These are phyloP conservation scores for Gambelia wislizenii DNA, from an alignment of 2,797 vertebrate species.

Conservation along the genomic window DNA sequence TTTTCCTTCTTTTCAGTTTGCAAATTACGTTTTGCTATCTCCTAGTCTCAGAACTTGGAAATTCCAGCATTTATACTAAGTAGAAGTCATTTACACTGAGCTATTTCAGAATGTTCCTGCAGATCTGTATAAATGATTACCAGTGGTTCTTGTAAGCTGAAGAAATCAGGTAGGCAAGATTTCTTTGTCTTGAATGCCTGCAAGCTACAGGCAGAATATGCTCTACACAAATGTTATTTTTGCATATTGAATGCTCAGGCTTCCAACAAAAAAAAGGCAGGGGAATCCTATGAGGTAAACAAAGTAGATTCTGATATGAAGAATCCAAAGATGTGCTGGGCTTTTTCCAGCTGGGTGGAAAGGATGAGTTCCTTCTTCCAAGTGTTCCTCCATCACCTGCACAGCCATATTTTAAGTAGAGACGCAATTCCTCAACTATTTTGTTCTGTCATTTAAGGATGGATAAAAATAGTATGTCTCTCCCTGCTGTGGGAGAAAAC, in stretches of 20 bases:
- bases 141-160: neutral
- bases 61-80: neutral
- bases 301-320: neutral
- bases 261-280: neutral
- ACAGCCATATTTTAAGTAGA: too few relatives aligned
- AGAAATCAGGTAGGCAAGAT: neutral
- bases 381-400: too few relatives aligned
- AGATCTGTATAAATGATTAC: conserved; percentile 30
- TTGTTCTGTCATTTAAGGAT: too few relatives aligned
- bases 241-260: neutral
- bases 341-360: neutral
- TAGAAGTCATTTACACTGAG: neutral
- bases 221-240: neutral
- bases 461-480: too few relatives aligned
- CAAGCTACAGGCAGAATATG: neutral
- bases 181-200: neutral
- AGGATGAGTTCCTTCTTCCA: too few relatives aligned
- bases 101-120: neutral
- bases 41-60: neutral
- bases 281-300: neutral
- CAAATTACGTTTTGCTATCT: neutral
- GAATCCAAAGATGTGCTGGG: neutral
- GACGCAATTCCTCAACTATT: too few relatives aligned
- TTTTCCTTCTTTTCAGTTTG: neutral
- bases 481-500: too few relatives aligned